Percentiles rank a stretch among this genome's conserved stretches.
Evolutionary conservation across 64 coral and sea anemone genomes (phyloP).

Genomic region (Stichodactyla mertensii): DNA sequence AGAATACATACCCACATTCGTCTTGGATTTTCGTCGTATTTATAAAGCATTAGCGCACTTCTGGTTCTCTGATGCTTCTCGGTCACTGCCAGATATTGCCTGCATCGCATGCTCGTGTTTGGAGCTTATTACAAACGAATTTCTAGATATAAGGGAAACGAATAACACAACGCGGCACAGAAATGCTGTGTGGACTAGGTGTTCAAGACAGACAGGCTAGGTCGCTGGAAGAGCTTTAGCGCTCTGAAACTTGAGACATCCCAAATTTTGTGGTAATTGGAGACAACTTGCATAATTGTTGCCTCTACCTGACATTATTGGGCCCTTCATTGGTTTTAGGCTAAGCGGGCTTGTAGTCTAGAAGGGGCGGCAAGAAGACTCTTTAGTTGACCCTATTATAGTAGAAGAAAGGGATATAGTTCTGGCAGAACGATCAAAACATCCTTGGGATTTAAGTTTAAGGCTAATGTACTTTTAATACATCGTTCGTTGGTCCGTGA

Average conservation of each 20-base stretch:
- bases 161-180: background rate
- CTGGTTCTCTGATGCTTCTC: background rate
- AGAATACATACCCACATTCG: background rate
- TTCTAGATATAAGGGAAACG: background rate
- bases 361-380: background rate
- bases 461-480: background rate
- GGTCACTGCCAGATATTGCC: background rate
- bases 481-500: background rate
- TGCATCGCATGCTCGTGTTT: background rate
- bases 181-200: background rate
- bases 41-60: background rate
- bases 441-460: background rate
- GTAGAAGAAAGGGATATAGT: background rate
- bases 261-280: slow-evolving; percentile 1
- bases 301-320: background rate
- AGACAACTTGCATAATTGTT: background rate
- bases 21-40: background rate
- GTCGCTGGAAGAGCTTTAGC: slow-evolving; percentile 12
- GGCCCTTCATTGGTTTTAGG: background rate
- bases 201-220: slow-evolving; percentile 17
- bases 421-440: background rate
- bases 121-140: background rate
- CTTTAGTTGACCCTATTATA: background rate
- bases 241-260: slow-evolving; percentile 7
- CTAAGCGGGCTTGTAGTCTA: slow-evolving; percentile 2